phyloP scores from a whole-genome alignment of 2,113 vertebrate genomes.

The Trogon melanurus region DNA sequence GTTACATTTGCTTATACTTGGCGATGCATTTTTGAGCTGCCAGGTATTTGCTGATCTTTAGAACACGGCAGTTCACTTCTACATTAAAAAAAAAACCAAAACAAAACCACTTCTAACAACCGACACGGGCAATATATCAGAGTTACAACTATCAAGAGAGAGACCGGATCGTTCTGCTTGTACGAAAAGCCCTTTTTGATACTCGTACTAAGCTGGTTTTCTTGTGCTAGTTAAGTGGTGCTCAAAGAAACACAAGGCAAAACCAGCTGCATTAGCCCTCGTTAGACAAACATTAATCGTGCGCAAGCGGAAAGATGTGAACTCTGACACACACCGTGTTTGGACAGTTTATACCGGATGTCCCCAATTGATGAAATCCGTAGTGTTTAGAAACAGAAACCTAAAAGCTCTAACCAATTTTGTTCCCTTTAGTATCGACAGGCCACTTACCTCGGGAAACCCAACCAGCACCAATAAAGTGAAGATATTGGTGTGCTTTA shows the following conservation, averaged over 20 bases:
- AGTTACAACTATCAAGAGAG: neutral
- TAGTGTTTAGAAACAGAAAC: neutral
- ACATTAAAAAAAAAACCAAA: neutral
- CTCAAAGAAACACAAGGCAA: neutral
- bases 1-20: neutral
- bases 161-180: neutral
- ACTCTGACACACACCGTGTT: neutral
- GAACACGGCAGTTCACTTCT: neutral
- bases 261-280: neutral
- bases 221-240: neutral
- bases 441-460: constrained; percentile 89
- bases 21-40: neutral
- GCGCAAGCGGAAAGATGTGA: neutral
- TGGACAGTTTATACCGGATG: neutral
- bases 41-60: neutral
- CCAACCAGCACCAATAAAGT: constrained; percentile 93
- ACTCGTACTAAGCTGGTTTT: neutral
- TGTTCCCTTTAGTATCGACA: accelerated
- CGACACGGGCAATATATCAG: neutral
- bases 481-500: constrained; percentile 96
- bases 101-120: neutral
- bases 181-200: neutral
- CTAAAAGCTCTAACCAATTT: neutral
- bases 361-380: accelerated
- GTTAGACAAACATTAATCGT: neutral